These are phyloP conservation scores for Mya arenaria DNA, from an alignment of 1,140 invertebrate species.

Conservation along the genomic window DNA sequence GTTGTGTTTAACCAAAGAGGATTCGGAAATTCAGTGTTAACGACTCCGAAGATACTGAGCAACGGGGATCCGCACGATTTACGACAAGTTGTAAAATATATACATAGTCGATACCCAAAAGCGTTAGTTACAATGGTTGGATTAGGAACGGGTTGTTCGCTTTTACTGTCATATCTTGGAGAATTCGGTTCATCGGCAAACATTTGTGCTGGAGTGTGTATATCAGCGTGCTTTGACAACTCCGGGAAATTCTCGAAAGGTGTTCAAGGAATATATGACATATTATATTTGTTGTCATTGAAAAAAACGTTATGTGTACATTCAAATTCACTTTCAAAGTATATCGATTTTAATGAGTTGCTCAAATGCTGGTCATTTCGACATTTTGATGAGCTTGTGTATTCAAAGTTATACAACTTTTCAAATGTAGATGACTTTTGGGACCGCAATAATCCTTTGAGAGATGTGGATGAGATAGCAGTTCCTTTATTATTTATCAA, in stretches of 20 bases:
- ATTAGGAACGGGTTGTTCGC: constrained; percentile 70
- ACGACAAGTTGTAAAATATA: constrained; percentile 72
- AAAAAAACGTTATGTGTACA: constrained; percentile 65
- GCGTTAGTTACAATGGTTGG: constrained; percentile 69
- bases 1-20: constrained; percentile 76
- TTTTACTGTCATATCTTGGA: constrained; percentile 76
- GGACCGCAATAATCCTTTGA: constrained; percentile 74
- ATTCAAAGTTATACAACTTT: constrained; percentile 66
- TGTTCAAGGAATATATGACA: constrained; percentile 61
- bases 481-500: constrained; percentile 74
- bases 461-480: constrained; percentile 76
- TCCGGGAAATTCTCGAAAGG: constrained; percentile 55
- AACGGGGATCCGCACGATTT: constrained; percentile 73
- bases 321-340: constrained; percentile 56
- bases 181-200: constrained; percentile 77
- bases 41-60: constrained; percentile 71
- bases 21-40: constrained; percentile 67
- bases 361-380: constrained; percentile 55
- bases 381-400: constrained; percentile 67
- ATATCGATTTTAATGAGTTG: constrained; percentile 59
- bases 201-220: constrained; percentile 68
- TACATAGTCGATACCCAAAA: constrained; percentile 63
- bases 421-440: constrained; percentile 72
- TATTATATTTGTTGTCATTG: constrained; percentile 58
- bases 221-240: constrained; percentile 74